Percentiles rank a stretch among this genome's conserved stretches.
phyloP scores from a whole-genome alignment of 2,888 invertebrate species.

The Allacma fusca region DNA sequence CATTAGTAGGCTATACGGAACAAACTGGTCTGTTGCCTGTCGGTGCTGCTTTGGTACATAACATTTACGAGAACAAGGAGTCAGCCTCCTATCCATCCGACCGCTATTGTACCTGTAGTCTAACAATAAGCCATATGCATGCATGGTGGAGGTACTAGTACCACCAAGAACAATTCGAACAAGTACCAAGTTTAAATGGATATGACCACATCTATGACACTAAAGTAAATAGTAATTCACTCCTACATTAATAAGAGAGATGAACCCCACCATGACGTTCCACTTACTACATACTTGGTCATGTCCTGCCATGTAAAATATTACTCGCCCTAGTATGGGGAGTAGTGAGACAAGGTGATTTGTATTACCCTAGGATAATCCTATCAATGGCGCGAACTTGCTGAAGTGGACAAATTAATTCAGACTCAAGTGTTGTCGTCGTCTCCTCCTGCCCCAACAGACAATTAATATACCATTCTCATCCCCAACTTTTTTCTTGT shows the following conservation, averaged over 20 bases:
- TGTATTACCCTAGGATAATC: constrained; percentile 36
- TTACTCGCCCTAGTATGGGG: constrained; percentile 31
- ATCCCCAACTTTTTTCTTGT: not conserved
- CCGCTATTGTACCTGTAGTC: no score
- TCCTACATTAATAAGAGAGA: constrained; percentile 35
- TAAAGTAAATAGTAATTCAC: constrained; percentile 39
- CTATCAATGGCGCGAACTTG: constrained; percentile 20
- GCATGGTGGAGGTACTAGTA: no score
- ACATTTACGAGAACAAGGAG: no score
- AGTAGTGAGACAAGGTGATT: constrained; percentile 41
- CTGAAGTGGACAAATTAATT: constrained; percentile 37
- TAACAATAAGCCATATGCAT: no score
- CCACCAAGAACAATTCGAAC: not conserved
- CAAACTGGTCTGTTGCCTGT: not conserved
- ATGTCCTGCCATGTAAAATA: constrained; percentile 35
- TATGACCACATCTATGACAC: constrained; percentile 21
- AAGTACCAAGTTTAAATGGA: not conserved
- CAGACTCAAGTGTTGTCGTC: constrained; percentile 21
- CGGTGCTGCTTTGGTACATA: not conserved
- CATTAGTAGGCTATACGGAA: not conserved
- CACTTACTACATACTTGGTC: constrained; percentile 35
- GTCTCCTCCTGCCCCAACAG: not conserved
- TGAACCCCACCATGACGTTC: constrained; percentile 31
- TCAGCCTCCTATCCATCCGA: no score
- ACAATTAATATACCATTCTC: constrained; percentile 16